Base-by-base conservation (phyloP, 2,888 invertebrate genomes). In the Athrips mouffetella region DNA sequence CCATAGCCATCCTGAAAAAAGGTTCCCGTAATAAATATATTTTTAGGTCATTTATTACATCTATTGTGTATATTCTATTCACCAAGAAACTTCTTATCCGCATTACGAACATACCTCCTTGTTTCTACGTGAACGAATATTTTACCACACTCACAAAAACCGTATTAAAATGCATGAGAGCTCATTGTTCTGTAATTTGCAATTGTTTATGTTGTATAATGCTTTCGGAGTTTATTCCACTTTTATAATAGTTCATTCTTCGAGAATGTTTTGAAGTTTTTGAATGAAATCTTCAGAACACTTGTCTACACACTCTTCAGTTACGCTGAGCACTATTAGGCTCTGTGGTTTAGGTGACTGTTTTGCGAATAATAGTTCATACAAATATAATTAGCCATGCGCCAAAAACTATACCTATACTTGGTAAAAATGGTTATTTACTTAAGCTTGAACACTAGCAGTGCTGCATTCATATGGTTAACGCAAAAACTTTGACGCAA, bases 101-200 rank as follows among this genome's bases (percentile, higher is more conserved):
- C 45, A 65, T 68, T 63, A 62, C 58, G 45, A 3, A 18, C 11
- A 53, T 57, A 59, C 47, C 48, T 53, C 54, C 62, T 67, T 60
- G 63, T 63, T 59, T 55, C 58, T 56, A 59, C 11, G 56, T 59
- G 59, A 60, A 59, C 61, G 63, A 16, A 18, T n/a, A 20, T 59
- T 69, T 67, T 67, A 61, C 62, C 62, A 70, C 67, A 66, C 62
- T 61, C 57, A 62, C 67, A 74, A 71, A 70, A 73, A 73, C 63
- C 58, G 54, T 61, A 72, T 74, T 74, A 70, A 73, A 70, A 76
- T 74, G 71, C 67, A 76, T 76, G 74, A 73, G 71, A 72, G 62
- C 56, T 56, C 67, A 73, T 78, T 76, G 75, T 79, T 73, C 62
- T 52, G 53, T 55, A 58, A 56, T 51, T 59, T 47, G 51, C 58